Conservation (phyloP, 2,888 invertebrate species). For the Abscondita cerata region DNA sequence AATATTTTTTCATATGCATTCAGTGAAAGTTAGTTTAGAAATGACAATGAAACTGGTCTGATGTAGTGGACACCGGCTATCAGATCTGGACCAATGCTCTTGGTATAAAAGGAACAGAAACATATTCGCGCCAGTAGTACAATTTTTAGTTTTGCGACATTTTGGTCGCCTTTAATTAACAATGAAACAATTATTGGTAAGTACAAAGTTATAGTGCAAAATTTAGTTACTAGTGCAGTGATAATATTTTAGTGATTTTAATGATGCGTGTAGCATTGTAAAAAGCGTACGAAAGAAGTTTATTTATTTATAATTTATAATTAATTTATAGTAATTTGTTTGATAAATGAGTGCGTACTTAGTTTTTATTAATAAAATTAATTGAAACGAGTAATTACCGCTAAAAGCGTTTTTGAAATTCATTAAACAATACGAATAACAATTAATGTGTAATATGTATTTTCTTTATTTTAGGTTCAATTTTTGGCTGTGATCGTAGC, state of each 20-base stretch:
- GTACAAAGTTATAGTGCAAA: conserved; percentile 23
- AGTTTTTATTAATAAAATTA: too few relatives aligned
- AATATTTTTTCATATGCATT: conserved; percentile 12
- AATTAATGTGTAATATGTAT: too few relatives aligned
- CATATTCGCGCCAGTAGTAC: conserved; percentile 41
- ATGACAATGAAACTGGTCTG: conserved; percentile 45
- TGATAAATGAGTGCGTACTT: too few relatives aligned
- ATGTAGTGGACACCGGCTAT: conserved; percentile 44
- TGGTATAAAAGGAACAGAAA: conserved; percentile 44
- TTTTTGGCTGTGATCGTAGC: conserved; percentile 26
- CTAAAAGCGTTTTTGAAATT: too few relatives aligned
- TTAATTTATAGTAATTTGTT: too few relatives aligned
- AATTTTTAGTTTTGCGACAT: conserved; percentile 40
- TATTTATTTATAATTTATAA: too few relatives aligned
- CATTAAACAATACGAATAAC: background rate
- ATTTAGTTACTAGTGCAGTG: too few relatives aligned
- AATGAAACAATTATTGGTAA: conserved; percentile 42
- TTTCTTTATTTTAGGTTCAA: conserved; percentile 32
- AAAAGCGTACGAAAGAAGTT: too few relatives aligned
- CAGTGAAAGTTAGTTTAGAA: conserved; percentile 37
- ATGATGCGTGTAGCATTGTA: background rate
- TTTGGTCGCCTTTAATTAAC: conserved; percentile 36
- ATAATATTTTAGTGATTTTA: conserved; percentile 7
- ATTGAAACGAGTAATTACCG: too few relatives aligned
- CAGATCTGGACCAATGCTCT: conserved; percentile 47